Conservation (phyloP, 92 coral and sea anemone genomes). For the Umimayanthus kanabou region DNA sequence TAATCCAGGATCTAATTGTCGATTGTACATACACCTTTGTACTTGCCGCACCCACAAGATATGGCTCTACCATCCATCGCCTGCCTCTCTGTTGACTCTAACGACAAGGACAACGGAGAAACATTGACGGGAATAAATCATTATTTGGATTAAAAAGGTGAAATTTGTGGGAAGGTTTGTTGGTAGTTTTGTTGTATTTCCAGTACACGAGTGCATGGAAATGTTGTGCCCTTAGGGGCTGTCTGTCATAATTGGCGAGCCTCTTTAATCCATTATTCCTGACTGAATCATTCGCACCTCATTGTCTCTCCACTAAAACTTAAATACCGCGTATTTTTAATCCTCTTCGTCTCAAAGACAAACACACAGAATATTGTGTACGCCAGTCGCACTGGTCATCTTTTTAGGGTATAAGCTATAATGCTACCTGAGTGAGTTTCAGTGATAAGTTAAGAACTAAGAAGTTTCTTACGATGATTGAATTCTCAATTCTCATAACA, state of each 20-base stretch:
- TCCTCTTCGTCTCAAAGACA: not conserved
- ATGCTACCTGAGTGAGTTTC: not conserved
- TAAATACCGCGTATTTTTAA: not conserved
- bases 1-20: constrained; percentile 71
- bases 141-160: not conserved
- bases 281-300: constrained; percentile 25
- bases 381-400: no score
- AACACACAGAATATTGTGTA: not conserved
- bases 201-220: constrained; percentile 10
- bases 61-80: constrained; percentile 12
- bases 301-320: constrained; percentile 26
- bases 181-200: not conserved
- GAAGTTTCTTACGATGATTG: not conserved
- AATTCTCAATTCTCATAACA: not conserved
- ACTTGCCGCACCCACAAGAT: constrained; percentile 64
- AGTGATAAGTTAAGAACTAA: not conserved
- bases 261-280: constrained; percentile 42
- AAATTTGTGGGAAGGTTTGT: constrained; percentile 6
- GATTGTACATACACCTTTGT: constrained; percentile 69
- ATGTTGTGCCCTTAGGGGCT: constrained; percentile 24
- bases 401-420: not conserved
- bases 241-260: constrained; percentile 45
- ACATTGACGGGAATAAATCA: not conserved
- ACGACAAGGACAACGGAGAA: not conserved
- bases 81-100: constrained; percentile 31